Conservation (phyloP, 1,140 invertebrate species). For the Cotesia chilonis region DNA sequence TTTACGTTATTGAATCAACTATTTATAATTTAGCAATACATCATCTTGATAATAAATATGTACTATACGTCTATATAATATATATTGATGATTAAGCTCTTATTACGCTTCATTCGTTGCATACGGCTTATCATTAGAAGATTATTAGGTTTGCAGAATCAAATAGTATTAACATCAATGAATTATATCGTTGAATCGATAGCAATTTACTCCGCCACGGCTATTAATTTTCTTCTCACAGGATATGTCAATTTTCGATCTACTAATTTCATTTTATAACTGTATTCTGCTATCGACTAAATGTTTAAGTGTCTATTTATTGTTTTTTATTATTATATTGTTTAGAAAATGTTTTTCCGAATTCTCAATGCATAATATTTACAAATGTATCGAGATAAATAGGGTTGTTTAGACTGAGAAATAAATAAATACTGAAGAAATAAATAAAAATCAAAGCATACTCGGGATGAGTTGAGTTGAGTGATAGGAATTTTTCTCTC, state of each 20-base stretch:
- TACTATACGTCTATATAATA: not conserved
- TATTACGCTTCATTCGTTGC: not conserved
- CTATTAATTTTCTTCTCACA: constrained; percentile 19
- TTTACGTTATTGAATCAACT: constrained; percentile 7
- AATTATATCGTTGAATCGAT: constrained; percentile 7
- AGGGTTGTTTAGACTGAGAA: too few relatives aligned
- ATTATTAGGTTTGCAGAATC: constrained; percentile 10
- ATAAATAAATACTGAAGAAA: too few relatives aligned
- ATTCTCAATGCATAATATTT: too few relatives aligned
- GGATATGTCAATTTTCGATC: constrained; percentile 3
- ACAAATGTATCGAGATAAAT: too few relatives aligned
- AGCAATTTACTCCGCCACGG: constrained; percentile 15
- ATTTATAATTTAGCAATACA: not conserved
- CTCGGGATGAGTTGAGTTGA: too few relatives aligned
- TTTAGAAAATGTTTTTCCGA: too few relatives aligned
- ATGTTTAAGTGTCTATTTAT: too few relatives aligned
- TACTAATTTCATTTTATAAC: not conserved
- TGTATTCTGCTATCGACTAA: not conserved
- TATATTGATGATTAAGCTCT: not conserved
- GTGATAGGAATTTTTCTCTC: too few relatives aligned
- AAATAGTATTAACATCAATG: constrained; percentile 10
- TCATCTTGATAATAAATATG: too few relatives aligned
- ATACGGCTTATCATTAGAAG: not conserved
- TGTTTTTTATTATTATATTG: too few relatives aligned
- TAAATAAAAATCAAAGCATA: too few relatives aligned